Evolutionary conservation across 2,888 invertebrate species (phyloP).

Genomic region (Drosophila pseudotalamancana): DNA sequence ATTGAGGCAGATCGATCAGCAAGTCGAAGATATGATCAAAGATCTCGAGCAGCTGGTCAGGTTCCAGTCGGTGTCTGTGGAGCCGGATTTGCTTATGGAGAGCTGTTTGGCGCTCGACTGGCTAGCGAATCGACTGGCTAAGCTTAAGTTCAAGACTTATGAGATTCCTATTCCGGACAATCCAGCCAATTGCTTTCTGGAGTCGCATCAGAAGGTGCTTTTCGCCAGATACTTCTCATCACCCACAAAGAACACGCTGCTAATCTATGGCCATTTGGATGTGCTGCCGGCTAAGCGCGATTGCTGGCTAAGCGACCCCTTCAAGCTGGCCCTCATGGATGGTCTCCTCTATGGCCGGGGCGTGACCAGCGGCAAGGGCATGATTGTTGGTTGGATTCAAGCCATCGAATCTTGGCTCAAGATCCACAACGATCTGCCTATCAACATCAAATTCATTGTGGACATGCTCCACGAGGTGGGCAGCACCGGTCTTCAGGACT

Average conservation of each 20-base stretch:
- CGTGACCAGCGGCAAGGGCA: slow-evolving; percentile 55
- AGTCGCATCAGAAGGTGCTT: slow-evolving; percentile 24
- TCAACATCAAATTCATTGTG: slow-evolving; percentile 52
- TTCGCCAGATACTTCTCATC: slow-evolving; percentile 59
- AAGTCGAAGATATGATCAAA: not conserved
- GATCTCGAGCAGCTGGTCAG: slow-evolving; percentile 27
- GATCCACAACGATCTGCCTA: slow-evolving; percentile 35
- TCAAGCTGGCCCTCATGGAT: slow-evolving; percentile 13
- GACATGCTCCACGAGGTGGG: slow-evolving; percentile 53
- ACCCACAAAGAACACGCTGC: slow-evolving; percentile 42
- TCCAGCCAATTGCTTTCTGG: slow-evolving; percentile 17
- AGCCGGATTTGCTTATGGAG: slow-evolving; percentile 8
- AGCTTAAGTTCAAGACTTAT: slow-evolving; percentile 27
- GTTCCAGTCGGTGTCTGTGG: slow-evolving; percentile 35
- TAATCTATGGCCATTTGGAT: slow-evolving; percentile 53
- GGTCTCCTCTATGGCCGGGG: slow-evolving; percentile 46
- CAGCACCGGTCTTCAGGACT: slow-evolving; percentile 35
- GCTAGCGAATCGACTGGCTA: slow-evolving; percentile 21
- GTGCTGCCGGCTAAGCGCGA: slow-evolving; percentile 33
- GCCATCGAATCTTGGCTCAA: slow-evolving; percentile 49
- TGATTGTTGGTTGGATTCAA: slow-evolving; percentile 50
- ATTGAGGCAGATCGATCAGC: not conserved
- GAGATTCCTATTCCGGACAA: slow-evolving; percentile 1
- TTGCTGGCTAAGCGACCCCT: slow-evolving; percentile 49
- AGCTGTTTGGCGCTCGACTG: slow-evolving; percentile 33